These are phyloP conservation scores for Drosophila testacea DNA, from an alignment of 2,888 invertebrate genomes.

Conservation along the genomic window DNA sequence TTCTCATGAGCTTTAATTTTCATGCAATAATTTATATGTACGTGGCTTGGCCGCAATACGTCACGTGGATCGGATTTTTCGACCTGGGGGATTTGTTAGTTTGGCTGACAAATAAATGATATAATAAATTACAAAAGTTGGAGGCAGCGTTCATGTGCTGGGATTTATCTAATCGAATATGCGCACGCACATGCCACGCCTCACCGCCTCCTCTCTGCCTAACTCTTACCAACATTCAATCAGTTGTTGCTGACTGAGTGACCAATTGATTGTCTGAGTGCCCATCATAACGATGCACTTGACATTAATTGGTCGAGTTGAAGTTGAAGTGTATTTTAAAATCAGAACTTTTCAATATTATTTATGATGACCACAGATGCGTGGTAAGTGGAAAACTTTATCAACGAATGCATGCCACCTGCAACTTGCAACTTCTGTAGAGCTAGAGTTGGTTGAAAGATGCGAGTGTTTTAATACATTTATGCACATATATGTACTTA, in stretches of 20 bases:
- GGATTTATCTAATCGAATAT: slow-evolving; percentile 76
- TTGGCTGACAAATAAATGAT: slow-evolving; percentile 75
- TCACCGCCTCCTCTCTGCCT: neutral
- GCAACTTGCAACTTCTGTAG: slow-evolving; percentile 34
- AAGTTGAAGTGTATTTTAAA: slow-evolving; percentile 37
- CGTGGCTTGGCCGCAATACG: slow-evolving; percentile 54
- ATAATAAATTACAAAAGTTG: slow-evolving; percentile 77
- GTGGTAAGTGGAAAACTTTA: slow-evolving; percentile 58
- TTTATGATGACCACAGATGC: slow-evolving; percentile 35
- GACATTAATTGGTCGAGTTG: slow-evolving; percentile 62
- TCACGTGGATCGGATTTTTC: slow-evolving; percentile 19
- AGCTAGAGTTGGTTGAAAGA: slow-evolving; percentile 14
- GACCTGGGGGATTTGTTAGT: slow-evolving; percentile 60
- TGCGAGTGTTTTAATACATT: slow-evolving; percentile 7
- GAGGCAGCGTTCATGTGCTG: slow-evolving; percentile 37
- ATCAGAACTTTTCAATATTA: slow-evolving; percentile 37
- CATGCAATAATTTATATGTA: slow-evolving; percentile 70
- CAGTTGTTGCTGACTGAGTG: slow-evolving; percentile 14
- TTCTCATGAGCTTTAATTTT: slow-evolving; percentile 51
- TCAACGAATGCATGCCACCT: slow-evolving; percentile 34
- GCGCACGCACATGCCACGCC: slow-evolving; percentile 45
- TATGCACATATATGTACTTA: slow-evolving; percentile 7
- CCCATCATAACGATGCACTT: slow-evolving; percentile 36
- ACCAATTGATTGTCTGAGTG: slow-evolving; percentile 18
- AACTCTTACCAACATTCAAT: neutral